Conservation (phyloP, 2,113 vertebrate genomes). For the Sander vitreus region DNA sequence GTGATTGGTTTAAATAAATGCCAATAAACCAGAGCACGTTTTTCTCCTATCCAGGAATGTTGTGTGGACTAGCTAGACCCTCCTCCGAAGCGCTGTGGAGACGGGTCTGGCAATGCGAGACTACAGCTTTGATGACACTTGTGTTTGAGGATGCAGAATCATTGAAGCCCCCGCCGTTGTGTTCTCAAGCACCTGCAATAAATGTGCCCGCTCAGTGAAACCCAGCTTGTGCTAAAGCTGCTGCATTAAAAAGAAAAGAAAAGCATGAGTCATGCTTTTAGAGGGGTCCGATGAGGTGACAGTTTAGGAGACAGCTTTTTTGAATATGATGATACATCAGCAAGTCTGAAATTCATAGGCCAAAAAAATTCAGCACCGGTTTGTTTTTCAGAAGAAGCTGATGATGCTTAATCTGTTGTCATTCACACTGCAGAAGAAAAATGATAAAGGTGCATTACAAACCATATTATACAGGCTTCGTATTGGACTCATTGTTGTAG, state of each 20-base stretch:
- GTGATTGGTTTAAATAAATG: no score
- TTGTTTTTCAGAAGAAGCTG: slow-evolving; percentile 25
- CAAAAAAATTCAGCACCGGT: slow-evolving; percentile 23
- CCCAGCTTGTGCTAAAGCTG: slow-evolving; percentile 1
- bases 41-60: no score
- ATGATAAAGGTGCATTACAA: not conserved
- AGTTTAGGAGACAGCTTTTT: slow-evolving; percentile 10
- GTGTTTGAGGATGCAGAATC: not conserved
- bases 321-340: not conserved
- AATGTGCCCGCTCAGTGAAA: slow-evolving; percentile 21
- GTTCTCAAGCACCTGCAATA: slow-evolving; percentile 25
- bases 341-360: not conserved
- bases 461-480: not conserved
- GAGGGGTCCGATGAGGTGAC: not conserved
- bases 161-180: not conserved
- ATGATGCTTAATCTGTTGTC: slow-evolving; percentile 12
- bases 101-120: no score
- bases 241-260: slow-evolving; percentile 20
- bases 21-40: no score
- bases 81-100: no score
- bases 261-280: slow-evolving; percentile 46
- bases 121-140: not conserved
- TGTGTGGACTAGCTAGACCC: no score
- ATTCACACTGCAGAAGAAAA: slow-evolving; percentile 5
- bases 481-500: not conserved